Base-by-base conservation (phyloP, 2,113 vertebrate genomes). In the Phocoena sinus region DNA sequence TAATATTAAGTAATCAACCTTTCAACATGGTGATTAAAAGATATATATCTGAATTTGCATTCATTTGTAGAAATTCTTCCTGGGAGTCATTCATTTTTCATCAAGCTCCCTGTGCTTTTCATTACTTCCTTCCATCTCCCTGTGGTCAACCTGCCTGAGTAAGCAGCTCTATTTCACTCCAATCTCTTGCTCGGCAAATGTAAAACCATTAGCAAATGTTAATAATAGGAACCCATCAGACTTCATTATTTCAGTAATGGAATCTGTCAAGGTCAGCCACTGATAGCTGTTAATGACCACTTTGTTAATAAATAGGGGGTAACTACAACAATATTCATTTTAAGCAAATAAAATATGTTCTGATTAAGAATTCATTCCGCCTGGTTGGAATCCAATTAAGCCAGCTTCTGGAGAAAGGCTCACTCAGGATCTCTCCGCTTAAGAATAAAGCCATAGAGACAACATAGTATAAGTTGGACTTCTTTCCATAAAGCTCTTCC, bases 1-100 rank as follows among this genome's bases (percentile, higher is more conserved):
- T 93, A 70, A 93, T 98, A 95, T 91, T 80, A 96, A 94, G 50
- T 94, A 81, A 96, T 96, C 88, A 97, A 89, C 56, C 25, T 97
- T 94, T 85, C 91, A 91, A 41, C 33, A 20, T 12, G 5, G 33
- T 91, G 83, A 93, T 89, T 90, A 92, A 90, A 94, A 93, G 56
- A 93, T 65, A 74, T n/a, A 47, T 44, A 84, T 70, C 62, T 93
- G 79, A 77, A 92, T 97, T 87, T 94, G 90, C 81, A 83, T 93
- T 96, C 44, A 63, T 94, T 81, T 94, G 70, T 91, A 56, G 80
- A 77, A 74, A 84, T 86, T 90, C 62, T 81, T 74, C 87, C 88
- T 8, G 10, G 28, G 44, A 91, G 79, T 41, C 60, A 73, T 79
- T 95, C 65, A 53, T 93, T 95, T 86, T 81, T 36, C 28, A 82